These are phyloP conservation scores for Numida meleagris DNA, from an alignment of 2,113 vertebrate species.

Conservation along the genomic window DNA sequence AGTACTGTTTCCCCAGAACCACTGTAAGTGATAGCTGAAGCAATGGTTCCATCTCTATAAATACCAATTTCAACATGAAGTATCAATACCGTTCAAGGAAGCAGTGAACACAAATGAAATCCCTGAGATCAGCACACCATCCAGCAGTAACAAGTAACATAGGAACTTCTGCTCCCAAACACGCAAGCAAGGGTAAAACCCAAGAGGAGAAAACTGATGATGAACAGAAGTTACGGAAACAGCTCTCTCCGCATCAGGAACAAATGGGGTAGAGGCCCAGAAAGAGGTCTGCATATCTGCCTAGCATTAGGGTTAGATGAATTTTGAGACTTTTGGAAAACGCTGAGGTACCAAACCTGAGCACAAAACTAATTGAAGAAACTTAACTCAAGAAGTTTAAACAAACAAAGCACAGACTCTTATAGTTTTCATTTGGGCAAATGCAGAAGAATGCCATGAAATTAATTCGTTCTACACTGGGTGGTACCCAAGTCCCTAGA, in stretches of 20 bases:
- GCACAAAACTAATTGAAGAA: conserved; percentile 47
- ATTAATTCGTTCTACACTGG: conserved; percentile 75
- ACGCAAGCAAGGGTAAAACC: neutral
- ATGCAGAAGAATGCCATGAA: conserved; percentile 72
- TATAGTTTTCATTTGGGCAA: conserved; percentile 72
- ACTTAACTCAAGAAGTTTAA: conserved; percentile 45
- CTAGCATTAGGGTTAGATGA: neutral
- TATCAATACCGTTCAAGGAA: neutral
- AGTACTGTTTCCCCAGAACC: neutral
- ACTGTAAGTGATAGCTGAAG: neutral
- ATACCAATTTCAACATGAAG: neutral
- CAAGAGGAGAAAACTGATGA: neutral
- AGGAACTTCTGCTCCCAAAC: neutral
- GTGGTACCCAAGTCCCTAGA: conserved; percentile 61
- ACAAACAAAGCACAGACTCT: conserved; percentile 20
- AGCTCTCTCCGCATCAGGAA: neutral
- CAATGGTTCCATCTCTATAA: neutral
- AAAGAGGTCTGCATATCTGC: neutral
- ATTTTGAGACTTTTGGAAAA: conserved; percentile 23
- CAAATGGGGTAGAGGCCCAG: neutral
- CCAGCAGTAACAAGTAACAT: neutral
- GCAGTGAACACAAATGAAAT: neutral
- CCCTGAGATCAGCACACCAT: neutral
- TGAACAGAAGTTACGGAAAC: neutral
- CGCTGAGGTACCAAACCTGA: neutral